A percentile compares a stretch with the other conserved stretches of the same genome.
phyloP scores from a whole-genome alignment of 2,113 vertebrate genomes.

The Falcunculus frontatus region DNA sequence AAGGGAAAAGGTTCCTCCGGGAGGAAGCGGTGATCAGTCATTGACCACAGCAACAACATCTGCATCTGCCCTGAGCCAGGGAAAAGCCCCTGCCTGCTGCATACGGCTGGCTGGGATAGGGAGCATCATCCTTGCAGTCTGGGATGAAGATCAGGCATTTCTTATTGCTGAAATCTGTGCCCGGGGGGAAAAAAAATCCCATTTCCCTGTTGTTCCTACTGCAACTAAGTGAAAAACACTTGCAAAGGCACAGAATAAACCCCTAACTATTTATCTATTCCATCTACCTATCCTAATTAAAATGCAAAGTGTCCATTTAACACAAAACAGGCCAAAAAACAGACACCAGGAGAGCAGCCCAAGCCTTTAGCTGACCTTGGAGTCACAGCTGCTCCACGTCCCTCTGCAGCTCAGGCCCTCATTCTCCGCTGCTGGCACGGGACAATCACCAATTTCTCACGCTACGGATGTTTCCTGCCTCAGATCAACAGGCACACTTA shows the following conservation, averaged over 20 bases:
- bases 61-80: background rate
- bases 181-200: too few species aligned
- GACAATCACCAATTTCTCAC: background rate
- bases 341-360: background rate
- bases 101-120: background rate
- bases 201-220: background rate
- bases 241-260: background rate
- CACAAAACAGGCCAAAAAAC: background rate
- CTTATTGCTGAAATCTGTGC: background rate
- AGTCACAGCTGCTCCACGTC: background rate
- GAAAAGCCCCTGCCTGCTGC: background rate
- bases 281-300: background rate
- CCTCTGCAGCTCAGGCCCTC: background rate
- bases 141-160: background rate
- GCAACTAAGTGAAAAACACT: background rate
- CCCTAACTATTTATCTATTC: background rate
- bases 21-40: conserved; percentile 15
- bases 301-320: background rate
- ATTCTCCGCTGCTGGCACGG: background rate
- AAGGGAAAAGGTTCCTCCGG: background rate
- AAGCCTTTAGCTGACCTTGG: background rate
- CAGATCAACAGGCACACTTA: background rate
- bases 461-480: background rate
- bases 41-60: background rate
- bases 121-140: background rate